A percentile compares a stretch with the other conserved stretches of the same genome.
Conservation (phyloP, 1,140 invertebrate species). For the Steinernema khuongi region DNA sequence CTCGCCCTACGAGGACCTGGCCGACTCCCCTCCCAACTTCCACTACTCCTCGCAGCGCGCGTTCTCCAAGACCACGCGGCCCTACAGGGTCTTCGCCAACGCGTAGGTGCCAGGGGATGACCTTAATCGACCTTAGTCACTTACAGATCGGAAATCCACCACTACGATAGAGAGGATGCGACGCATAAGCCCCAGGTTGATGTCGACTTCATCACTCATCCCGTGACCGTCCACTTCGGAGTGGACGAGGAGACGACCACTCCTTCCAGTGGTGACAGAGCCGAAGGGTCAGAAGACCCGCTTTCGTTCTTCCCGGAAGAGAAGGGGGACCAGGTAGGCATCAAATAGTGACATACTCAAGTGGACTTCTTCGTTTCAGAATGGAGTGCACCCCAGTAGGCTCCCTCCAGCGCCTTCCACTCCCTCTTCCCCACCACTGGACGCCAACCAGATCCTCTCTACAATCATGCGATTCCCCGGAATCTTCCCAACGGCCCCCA, state of each 20-base stretch:
- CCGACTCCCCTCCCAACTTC: slow-evolving; percentile 41
- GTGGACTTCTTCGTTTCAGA: no score
- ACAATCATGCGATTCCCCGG: background rate
- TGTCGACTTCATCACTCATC: slow-evolving; percentile 25
- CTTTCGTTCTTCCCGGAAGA: background rate
- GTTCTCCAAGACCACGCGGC: background rate
- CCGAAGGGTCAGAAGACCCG: background rate
- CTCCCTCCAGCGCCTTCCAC: background rate
- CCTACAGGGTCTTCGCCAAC: background rate
- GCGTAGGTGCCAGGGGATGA: slow-evolving; percentile 17
- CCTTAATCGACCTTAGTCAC: background rate
- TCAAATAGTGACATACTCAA: no score
- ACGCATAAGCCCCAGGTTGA: slow-evolving; percentile 9
- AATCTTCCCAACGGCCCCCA: background rate
- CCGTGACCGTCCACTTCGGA: slow-evolving; percentile 14
- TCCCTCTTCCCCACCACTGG: background rate
- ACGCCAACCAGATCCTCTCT: background rate
- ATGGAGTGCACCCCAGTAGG: no score
- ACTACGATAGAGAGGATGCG: slow-evolving; percentile 30
- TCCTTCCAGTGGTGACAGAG: background rate
- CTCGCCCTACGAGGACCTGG: slow-evolving; percentile 43
- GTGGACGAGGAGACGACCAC: slow-evolving; percentile 12
- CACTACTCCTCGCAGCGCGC: slow-evolving; percentile 44
- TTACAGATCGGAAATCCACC: slow-evolving; percentile 16
- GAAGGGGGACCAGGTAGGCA: no score